Evolutionary conservation across 2,113 vertebrate species (phyloP).

Genomic region (Phrynosoma platyrhinos): DNA sequence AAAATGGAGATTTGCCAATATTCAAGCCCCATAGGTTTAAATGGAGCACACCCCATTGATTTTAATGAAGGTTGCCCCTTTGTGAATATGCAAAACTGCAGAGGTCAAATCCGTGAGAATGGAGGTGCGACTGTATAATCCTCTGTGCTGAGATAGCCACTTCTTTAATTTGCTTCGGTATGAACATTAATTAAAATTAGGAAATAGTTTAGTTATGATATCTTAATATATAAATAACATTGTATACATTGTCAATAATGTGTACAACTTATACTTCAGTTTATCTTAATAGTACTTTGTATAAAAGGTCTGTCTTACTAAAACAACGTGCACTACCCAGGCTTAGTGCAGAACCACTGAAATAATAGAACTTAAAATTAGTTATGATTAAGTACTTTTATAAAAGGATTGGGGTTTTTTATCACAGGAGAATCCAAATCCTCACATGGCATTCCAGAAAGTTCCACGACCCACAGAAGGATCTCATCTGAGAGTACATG

Average conservation of each 20-base stretch:
- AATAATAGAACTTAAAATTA: not conserved
- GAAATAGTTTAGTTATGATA: no score
- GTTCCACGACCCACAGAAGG: constrained; percentile 95
- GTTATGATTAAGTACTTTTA: not conserved
- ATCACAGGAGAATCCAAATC: constrained; percentile 94
- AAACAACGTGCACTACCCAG: not conserved
- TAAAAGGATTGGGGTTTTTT: not conserved
- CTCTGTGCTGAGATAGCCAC: not conserved
- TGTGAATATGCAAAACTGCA: no score
- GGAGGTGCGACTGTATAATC: not conserved
- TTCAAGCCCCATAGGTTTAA: no score
- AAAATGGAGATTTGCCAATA: no score
- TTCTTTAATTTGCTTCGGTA: not conserved
- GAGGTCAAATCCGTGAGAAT: no score
- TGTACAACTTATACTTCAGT: not conserved
- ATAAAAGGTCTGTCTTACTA: not conserved
- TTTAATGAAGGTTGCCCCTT: no score
- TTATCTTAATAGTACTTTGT: no score
- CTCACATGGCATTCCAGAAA: constrained; percentile 98
- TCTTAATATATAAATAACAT: not conserved
- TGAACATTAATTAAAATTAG: no score
- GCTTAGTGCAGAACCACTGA: not conserved
- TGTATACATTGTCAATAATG: not conserved
- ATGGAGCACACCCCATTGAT: no score
- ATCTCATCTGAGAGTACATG: constrained; percentile 94